Conservation (phyloP, 2,888 invertebrate genomes). For the Heteromurus nitidus region DNA sequence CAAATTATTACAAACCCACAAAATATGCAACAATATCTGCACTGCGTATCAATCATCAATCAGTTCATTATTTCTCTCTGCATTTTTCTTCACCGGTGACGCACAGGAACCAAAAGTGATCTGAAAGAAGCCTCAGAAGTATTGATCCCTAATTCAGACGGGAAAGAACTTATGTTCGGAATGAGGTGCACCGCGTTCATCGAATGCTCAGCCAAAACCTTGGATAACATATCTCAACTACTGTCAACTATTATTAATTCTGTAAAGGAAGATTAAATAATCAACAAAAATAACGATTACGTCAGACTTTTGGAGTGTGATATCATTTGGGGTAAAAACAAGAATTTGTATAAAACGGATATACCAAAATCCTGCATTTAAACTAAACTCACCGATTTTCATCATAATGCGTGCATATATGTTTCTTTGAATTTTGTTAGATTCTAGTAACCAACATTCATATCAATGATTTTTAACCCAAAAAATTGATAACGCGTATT, state of each 20-base stretch:
- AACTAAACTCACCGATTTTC: background rate
- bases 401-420: no score
- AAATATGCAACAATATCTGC: background rate
- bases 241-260: slow-evolving; percentile 7
- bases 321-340: background rate
- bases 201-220: slow-evolving; percentile 86
- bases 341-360: background rate
- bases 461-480: no score
- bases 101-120: slow-evolving; percentile 60
- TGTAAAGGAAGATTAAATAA: background rate
- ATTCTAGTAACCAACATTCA: no score
- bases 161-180: slow-evolving; percentile 83
- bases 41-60: background rate
- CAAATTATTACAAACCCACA: no score
- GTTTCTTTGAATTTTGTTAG: no score
- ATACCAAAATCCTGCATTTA: background rate
- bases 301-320: background rate
- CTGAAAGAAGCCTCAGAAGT: slow-evolving; percentile 39
- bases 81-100: background rate
- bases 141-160: slow-evolving; percentile 78
- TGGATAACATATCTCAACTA: slow-evolving; percentile 12
- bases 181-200: slow-evolving; percentile 84
- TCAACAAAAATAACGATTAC: background rate
- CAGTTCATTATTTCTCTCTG: background rate
- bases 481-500: no score